These are phyloP conservation scores for Heliconius hermathena DNA, from an alignment of 1,140 invertebrate species.

Conservation along the genomic window DNA sequence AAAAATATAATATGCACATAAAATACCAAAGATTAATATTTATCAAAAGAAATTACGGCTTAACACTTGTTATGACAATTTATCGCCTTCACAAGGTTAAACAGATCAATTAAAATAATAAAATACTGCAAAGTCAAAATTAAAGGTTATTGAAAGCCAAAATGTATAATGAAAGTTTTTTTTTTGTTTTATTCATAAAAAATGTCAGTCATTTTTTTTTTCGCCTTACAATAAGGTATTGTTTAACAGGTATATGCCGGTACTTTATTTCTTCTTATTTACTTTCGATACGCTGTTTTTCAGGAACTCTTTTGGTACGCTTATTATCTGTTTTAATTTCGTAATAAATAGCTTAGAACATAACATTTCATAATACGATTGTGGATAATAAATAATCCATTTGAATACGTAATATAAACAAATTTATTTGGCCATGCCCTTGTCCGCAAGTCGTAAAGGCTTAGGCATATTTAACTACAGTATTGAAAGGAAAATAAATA, in stretches of 20 bases:
- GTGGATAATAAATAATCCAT: background rate
- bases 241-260: background rate
- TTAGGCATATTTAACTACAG: background rate
- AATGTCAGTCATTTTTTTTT: background rate
- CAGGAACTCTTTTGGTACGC: background rate
- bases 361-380: background rate
- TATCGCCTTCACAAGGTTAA: background rate
- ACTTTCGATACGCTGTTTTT: background rate
- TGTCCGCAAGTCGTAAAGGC: background rate
- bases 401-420: background rate
- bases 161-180: background rate
- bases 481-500: background rate
- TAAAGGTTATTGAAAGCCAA: constrained; percentile 4
- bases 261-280: no score
- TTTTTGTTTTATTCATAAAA: background rate
- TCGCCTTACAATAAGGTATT: background rate
- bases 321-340: no score
- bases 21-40: background rate
- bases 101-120: background rate
- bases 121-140: background rate
- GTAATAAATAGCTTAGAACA: background rate
- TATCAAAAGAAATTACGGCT: background rate
- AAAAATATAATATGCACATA: background rate
- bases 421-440: constrained; percentile 2
- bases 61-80: background rate